Conservation (phyloP, 2,797 vertebrate genomes). For the Avahi laniger region DNA sequence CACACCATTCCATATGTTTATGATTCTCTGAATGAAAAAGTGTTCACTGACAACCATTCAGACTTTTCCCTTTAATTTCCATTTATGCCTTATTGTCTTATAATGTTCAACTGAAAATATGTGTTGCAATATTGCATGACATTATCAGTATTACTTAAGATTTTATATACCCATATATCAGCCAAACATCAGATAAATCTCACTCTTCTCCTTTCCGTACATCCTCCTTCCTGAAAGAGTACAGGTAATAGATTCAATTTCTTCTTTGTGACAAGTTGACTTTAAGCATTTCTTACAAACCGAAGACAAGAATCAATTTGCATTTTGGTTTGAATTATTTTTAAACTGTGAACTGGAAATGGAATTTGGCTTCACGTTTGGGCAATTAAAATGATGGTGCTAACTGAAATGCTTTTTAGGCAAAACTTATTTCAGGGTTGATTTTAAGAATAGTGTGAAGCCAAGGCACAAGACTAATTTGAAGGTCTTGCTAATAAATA, state of each 20-base stretch:
- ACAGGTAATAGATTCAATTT: constrained; percentile 87
- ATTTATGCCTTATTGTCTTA: constrained; percentile 89
- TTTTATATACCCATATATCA: constrained; percentile 89
- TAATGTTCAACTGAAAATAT: constrained; percentile 87
- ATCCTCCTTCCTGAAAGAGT: constrained; percentile 78
- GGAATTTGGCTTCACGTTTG: constrained; percentile 55
- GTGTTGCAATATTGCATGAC: constrained; percentile 89
- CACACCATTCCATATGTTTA: constrained; percentile 88
- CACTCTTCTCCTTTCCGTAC: constrained; percentile 72
- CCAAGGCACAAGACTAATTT: constrained; percentile 75
- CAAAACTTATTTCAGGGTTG: constrained; percentile 47
- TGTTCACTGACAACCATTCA: constrained; percentile 86
- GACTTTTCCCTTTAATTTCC: constrained; percentile 87
- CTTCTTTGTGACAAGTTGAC: constrained; percentile 85
- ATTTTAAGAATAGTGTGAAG: constrained; percentile 59
- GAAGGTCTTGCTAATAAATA: constrained; percentile 78
- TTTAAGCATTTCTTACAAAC: constrained; percentile 85
- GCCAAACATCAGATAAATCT: constrained; percentile 87
- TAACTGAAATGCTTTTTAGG: constrained; percentile 40
- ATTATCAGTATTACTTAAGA: constrained; percentile 90
- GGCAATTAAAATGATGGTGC: constrained; percentile 62
- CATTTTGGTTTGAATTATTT: constrained; percentile 82
- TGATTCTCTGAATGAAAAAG: constrained; percentile 89
- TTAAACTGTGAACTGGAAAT: constrained; percentile 75
- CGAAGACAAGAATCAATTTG: constrained; percentile 79